Evolutionary conservation across 2,113 vertebrate genomes (phyloP).

Genomic region (Halcyon senegalensis): DNA sequence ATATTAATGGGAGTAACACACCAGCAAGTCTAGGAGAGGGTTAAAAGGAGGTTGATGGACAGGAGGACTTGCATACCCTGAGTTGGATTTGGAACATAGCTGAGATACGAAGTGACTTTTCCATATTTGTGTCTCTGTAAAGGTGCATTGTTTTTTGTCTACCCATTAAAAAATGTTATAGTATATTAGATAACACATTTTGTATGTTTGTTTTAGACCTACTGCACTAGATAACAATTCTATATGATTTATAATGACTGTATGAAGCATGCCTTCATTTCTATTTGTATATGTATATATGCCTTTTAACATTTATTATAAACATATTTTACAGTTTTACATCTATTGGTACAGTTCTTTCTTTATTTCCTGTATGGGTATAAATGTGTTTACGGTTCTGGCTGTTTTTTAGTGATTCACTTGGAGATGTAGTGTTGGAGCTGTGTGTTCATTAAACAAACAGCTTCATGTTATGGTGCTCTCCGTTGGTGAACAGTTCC

Average conservation of each 20-base stretch:
- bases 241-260: neutral
- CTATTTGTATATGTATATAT: neutral
- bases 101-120: neutral
- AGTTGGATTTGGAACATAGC: neutral
- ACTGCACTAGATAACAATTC: neutral
- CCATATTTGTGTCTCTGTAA: neutral
- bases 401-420: neutral
- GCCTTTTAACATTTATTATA: neutral
- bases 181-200: neutral
- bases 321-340: neutral
- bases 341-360: neutral
- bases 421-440: neutral
- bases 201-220: neutral
- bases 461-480: rapidly evolving
- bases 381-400: neutral
- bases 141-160: neutral
- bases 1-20: neutral
- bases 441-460: too few species aligned
- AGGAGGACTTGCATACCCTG: rapidly evolving
- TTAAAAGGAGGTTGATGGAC: neutral
- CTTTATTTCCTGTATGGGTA: neutral
- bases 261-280: neutral
- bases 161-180: neutral
- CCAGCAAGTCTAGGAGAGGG: neutral
- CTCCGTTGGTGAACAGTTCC: neutral